Conservation (phyloP, 2,797 vertebrate species). For the Cyprinella venusta region DNA sequence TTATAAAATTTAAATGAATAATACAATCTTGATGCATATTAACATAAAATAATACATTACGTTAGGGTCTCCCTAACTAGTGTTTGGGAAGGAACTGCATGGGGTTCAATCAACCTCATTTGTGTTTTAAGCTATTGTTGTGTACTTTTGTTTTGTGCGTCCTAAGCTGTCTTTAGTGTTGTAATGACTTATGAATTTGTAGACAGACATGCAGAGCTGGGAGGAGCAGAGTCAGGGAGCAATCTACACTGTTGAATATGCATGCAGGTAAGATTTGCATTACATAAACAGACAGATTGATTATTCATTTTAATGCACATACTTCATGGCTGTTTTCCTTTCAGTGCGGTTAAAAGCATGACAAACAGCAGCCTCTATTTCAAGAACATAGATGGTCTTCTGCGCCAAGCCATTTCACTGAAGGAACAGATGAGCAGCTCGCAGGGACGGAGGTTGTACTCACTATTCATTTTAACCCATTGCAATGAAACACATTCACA, state of each 20-base stretch:
- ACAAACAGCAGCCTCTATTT: conserved; percentile 92
- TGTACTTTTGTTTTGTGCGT: background rate
- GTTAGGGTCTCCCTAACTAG: too few relatives aligned
- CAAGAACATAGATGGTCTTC: conserved; percentile 90
- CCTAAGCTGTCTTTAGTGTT: background rate
- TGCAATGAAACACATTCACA: background rate
- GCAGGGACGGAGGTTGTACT: conserved; percentile 87
- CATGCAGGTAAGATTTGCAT: conserved; percentile 85
- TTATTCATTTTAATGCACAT: background rate
- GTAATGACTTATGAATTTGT: conserved; percentile 28
- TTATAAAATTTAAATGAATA: too few relatives aligned
- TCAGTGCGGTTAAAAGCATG: conserved; percentile 94
- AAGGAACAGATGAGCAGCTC: conserved; percentile 86
- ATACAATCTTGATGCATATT: too few relatives aligned
- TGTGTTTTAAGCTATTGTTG: background rate
- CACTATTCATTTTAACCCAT: background rate
- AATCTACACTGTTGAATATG: conserved; percentile 95
- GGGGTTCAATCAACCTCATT: background rate
- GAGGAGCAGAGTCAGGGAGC: conserved; percentile 98
- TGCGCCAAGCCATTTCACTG: conserved; percentile 86
- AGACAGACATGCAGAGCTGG: conserved; percentile 99
- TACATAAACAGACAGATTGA: background rate
- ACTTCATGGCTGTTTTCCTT: background rate
- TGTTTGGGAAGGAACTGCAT: too few relatives aligned
- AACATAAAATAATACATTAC: too few relatives aligned